Evolutionary conservation across 1,140 invertebrate species (phyloP), one percentile per base, ranked within the genome.

Genomic region (Musca vetustissima): DNA sequence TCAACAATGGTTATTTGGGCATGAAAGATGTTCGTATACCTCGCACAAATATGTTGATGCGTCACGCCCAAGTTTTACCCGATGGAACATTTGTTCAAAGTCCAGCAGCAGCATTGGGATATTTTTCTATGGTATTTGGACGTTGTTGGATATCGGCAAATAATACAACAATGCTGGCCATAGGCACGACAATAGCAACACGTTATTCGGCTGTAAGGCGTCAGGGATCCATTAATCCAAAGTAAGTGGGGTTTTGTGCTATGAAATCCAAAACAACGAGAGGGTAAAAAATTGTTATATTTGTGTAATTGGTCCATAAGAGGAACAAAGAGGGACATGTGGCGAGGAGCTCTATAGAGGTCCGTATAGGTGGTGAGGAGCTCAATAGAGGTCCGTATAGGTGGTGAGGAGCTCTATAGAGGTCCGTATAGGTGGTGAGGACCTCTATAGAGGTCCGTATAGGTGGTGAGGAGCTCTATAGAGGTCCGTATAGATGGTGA

Each of bases 121-220:
- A 97, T 83, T 94, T 94, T 11, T 93, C 94, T 0, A 97, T 98
- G 96, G 92, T 98, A 77, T 93, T 95, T 81, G 92, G 96, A 0
- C 86, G 96, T 28, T 93, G 95, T n/a, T 86, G 92, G 55, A 84
- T 98, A 68, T 86, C 92, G 0, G 84, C 86, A 73, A 90, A 91
- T 78, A 85, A 89, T 67, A 85, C 88, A 21, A 84, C 83, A 28
- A 88, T 90, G 71, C 86, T 96, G 61, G 87, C 89, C 3, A 90
- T 92, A 80, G 93, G 92, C 0, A 87, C 89, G 21, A 95, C 93
- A 32, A 96, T 96, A 73, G 92, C 92, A 8, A 88, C 88, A 1
- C 86, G 96, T 74, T 98, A 98, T 80, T 95, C 94, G 67, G 90
- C 91, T 15, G 90, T 98, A 0, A 85, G 96, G 50, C 85, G 90